Evolutionary conservation across 1,140 invertebrate genomes (phyloP), one percentile per base, ranked within the genome.

Genomic region (Chymomyza costata): DNA sequence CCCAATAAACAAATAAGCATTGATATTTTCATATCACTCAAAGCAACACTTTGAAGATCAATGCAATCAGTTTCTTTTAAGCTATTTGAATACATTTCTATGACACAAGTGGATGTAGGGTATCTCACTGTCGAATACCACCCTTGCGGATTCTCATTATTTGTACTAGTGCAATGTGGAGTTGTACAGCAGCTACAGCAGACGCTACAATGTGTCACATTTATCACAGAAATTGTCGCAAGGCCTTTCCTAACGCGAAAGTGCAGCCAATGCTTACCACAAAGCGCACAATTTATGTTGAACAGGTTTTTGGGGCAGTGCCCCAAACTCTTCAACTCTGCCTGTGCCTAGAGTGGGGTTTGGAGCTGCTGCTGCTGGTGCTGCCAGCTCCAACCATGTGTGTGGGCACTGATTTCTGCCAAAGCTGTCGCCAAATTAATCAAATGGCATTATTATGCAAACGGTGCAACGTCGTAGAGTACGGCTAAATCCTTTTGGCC

Each of bases 401-500:
- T 46, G 52, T 51, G 57, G 40, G 50, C 43, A 35, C 14, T 41
- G 32, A 13, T 49, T 48, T 41, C 28, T 19, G 37, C 37, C 30
- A 46, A 11, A 25, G 52, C 53, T 66, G 69, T 64, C 52, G 52
- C 70, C 52, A 58, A 71, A 80, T 78, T 80, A 78, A 78, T 78
- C 73, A 78, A 71, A 64, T 71, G 73, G 51, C 58, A 64, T 64
- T 71, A 78, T 78, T 78, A 78, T 78, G 71, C 71, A 80, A 80
- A 78, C 11, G 5, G 10, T 6, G 25, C 25, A 31, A 17, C 46
- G 38, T 53, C 11, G 52, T 41, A 58, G 52, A n/a, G n/a, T n/a
- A n/a, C n/a, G n/a, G n/a, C n/a, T n/a, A n/a, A n/a, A 68, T 71
- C 62, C 66, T 57, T 52, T n/a, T n/a, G n/a, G n/a, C n/a, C n/a